Base-by-base conservation (phyloP, 1,140 invertebrate genomes). In the Zaprionus taronus region DNA sequence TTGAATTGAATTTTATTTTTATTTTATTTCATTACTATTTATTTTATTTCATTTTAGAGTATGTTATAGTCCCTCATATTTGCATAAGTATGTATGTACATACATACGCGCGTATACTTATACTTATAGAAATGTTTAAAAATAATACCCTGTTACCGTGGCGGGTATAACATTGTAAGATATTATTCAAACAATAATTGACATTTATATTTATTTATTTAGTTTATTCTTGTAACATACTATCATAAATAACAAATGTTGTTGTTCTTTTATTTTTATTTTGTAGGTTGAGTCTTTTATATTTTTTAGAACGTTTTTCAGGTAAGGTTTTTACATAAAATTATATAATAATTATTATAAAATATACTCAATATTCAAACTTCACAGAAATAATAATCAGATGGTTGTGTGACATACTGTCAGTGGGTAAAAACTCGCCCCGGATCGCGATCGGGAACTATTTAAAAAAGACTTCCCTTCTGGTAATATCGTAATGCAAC, bases 401-500 rank as follows among this genome's bases (percentile, higher is more conserved):
- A 89, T 89, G 84, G 53, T 89, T 90, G 84, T 84, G 72, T 89
- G 84, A 87, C 84, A 41, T 9, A 58, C 49, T 75, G 55, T 12
- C 36, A 69, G 58, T 53, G 80, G 83, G 73, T 72, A 38, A 31
- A 61, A 53, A 70, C 72, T 65, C 53, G 76, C 56, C 81, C 81
- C 62, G 64, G 71, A 34, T 12, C 12, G 49, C 38, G 57, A 56
- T 12, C 6, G 55, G 24, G 24, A 36, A 38, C 71, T 65, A 72
- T 77, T 82, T 72, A 56, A 65, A 24, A 24, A 24, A 65, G 71
- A 80, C 71, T 70, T 77, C 51, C 41, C 15, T 67, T 79, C 28
- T 28, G 57, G 65, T 57, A 41, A 38, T 44, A 79, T 76, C 74
- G 84, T 89, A 76, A 91, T 91, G 90, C 90, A 89, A 91, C 77